Evolutionary conservation across 2,888 invertebrate species (phyloP).

Genomic region (Rhamphomyia laevipes): DNA sequence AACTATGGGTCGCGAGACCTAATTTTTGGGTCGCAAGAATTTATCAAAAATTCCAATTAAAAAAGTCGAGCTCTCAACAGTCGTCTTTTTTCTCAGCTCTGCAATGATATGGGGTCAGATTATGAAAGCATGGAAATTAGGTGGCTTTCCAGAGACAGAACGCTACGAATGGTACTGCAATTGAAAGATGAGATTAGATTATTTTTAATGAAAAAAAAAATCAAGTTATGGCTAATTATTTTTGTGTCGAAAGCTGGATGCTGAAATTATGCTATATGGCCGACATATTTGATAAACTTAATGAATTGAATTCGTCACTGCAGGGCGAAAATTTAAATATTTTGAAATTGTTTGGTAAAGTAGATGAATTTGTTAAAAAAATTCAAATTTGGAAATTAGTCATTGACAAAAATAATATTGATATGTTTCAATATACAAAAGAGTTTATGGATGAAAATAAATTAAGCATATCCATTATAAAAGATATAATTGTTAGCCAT

Average conservation of each 20-base stretch:
- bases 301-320: neutral
- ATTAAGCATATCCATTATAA: neutral
- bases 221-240: neutral
- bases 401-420: neutral
- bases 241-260: neutral
- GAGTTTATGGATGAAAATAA: neutral
- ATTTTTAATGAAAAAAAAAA: neutral
- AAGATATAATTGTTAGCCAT: neutral
- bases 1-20: no score
- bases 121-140: neutral
- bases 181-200: neutral
- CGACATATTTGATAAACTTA: neutral
- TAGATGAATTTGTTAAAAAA: neutral
- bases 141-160: neutral
- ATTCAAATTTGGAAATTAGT: neutral
- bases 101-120: neutral
- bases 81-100: neutral
- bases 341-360: neutral
- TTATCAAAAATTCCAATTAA: no score
- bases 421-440: neutral
- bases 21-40: no score
- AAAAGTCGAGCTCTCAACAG: neutral
- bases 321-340: neutral
- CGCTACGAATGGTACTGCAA: neutral
- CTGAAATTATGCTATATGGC: neutral